Conservation (phyloP, 2,797 vertebrate genomes). For the Neostethus bicornis region DNA sequence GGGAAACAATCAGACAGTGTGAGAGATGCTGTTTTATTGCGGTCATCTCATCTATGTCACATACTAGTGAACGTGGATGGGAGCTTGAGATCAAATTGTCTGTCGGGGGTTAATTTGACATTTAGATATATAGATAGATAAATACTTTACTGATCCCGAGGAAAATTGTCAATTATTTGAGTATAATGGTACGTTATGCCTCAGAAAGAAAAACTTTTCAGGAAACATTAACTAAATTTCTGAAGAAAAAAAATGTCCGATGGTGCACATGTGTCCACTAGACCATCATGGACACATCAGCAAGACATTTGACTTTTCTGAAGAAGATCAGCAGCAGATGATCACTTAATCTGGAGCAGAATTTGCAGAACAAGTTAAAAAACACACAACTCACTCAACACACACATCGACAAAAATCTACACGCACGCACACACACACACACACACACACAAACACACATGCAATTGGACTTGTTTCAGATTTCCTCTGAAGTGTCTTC, state of each 20-base stretch:
- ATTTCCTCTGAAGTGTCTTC: too few species aligned
- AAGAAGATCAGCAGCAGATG: too few species aligned
- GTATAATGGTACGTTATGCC: conserved; percentile 73
- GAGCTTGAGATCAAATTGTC: conserved; percentile 67
- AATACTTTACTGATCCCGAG: too few species aligned
- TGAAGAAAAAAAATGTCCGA: too few species aligned
- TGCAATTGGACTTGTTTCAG: too few species aligned
- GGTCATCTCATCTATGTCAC: conserved; percentile 42
- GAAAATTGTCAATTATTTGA: too few species aligned
- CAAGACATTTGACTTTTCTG: too few species aligned
- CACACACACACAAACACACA: neutral
- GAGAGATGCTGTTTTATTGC: conserved; percentile 10
- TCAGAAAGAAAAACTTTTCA: conserved; percentile 58
- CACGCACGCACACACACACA: too few species aligned
- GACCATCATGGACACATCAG: too few species aligned
- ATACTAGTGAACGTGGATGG: conserved; percentile 64
- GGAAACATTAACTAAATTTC: conserved; percentile 55
- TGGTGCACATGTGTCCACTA: too few species aligned
- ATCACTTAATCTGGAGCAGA: conserved; percentile 7
- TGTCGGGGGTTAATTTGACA: conserved; percentile 66
- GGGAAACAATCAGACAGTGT: conserved; percentile 33
- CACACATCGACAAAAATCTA: too few species aligned
- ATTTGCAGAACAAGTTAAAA: conserved; percentile 45
- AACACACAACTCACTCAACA: conserved; percentile 4
- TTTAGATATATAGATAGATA: too few species aligned